These are phyloP conservation scores for Galeopsomyia nigrocyanea DNA, from an alignment of 2,888 invertebrate genomes.

Conservation along the genomic window DNA sequence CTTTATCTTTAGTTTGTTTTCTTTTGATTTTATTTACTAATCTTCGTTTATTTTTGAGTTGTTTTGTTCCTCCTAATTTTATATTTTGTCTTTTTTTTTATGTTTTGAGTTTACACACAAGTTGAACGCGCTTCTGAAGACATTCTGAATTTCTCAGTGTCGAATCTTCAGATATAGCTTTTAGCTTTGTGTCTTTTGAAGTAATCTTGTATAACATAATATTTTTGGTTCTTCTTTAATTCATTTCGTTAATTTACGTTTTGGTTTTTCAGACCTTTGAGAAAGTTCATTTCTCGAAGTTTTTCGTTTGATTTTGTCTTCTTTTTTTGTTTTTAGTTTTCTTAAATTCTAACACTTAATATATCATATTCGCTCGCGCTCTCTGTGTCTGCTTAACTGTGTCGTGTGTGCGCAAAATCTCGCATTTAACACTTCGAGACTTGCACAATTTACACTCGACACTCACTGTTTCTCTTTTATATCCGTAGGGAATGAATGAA, in stretches of 20 bases:
- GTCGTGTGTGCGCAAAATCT: slow-evolving; percentile 66
- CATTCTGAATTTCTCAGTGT: neutral
- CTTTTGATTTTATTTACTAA: neutral
- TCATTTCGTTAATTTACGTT: neutral
- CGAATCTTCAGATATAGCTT: slow-evolving; percentile 19
- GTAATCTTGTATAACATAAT: slow-evolving; percentile 3
- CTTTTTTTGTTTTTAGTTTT: slow-evolving; percentile 13
- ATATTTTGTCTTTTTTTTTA: neutral
- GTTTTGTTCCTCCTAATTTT: neutral
- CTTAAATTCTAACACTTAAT: slow-evolving; percentile 50
- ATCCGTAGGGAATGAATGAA: slow-evolving; percentile 31
- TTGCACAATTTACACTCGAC: slow-evolving; percentile 49
- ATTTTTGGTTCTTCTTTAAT: neutral
- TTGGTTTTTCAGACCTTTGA: slow-evolving; percentile 35
- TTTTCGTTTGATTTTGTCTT: slow-evolving; percentile 24
- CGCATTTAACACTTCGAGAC: slow-evolving; percentile 30
- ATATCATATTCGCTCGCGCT: slow-evolving; percentile 69
- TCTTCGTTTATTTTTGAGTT: slow-evolving; percentile 16
- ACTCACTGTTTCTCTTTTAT: slow-evolving; percentile 30
- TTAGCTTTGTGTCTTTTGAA: slow-evolving; percentile 26
- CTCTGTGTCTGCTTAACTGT: slow-evolving; percentile 49
- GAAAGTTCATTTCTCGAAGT: neutral
- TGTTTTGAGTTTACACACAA: slow-evolving; percentile 10
- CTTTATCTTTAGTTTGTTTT: neutral
- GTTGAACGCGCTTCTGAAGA: slow-evolving; percentile 25